Percentiles rank a stretch among this genome's conserved stretches.
Conservation (phyloP, 2,888 invertebrate genomes). For the Coecobrya sp. region DNA sequence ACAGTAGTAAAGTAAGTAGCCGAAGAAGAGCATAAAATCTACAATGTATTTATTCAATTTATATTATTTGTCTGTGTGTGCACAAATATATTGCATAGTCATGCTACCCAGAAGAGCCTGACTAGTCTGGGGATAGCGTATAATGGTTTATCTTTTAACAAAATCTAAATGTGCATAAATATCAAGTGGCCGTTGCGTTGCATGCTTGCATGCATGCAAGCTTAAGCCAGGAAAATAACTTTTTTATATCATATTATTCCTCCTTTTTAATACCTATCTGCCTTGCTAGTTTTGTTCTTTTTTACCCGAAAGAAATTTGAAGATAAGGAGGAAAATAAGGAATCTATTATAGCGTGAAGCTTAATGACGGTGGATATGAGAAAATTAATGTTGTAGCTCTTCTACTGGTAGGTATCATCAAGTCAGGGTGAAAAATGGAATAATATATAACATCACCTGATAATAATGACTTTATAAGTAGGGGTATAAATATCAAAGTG, state of each 20-base stretch:
- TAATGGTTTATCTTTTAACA: constrained; percentile 48
- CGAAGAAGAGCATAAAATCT: constrained; percentile 26
- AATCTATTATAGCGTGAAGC: constrained; percentile 62
- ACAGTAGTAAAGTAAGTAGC: constrained; percentile 9
- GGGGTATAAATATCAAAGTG: constrained; percentile 64
- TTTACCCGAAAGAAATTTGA: constrained; percentile 31
- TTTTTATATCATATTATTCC: neutral
- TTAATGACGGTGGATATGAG: constrained; percentile 37
- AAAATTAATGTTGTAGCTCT: constrained; percentile 13
- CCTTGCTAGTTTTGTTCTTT: constrained; percentile 1
- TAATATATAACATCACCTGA: constrained; percentile 62
- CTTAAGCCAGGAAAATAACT: neutral
- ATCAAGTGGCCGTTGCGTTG: constrained; percentile 67
- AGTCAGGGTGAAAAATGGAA: constrained; percentile 43
- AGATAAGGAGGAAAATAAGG: neutral
- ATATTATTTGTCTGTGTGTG: constrained; percentile 29
- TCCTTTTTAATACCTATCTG: neutral
- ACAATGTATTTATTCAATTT: constrained; percentile 38
- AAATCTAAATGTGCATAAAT: constrained; percentile 76
- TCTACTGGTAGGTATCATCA: neutral
- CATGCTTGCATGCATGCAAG: constrained; percentile 64
- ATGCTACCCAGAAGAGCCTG: constrained; percentile 31
- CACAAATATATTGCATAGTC: constrained; percentile 26
- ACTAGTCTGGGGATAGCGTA: neutral
- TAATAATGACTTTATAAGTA: constrained; percentile 72